Evolutionary conservation across 1,140 invertebrate genomes (phyloP).

Genomic region (Lordiphosa clarofinis): DNA sequence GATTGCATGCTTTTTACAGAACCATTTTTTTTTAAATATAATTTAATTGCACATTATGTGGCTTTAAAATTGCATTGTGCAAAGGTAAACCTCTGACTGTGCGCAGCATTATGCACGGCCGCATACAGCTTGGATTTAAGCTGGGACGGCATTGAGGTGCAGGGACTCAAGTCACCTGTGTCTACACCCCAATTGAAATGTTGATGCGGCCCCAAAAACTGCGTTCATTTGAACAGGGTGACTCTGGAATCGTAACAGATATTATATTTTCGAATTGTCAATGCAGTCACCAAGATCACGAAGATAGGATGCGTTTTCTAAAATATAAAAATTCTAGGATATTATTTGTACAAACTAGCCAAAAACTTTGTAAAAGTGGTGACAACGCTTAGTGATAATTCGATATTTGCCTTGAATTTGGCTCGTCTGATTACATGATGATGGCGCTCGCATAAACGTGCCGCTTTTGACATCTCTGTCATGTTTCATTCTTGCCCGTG

Average conservation of each 20-base stretch:
- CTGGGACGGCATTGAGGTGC: conserved; percentile 8
- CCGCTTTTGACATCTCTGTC: conserved; percentile 22
- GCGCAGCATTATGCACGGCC: conserved; percentile 17
- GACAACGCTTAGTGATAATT: too few species aligned
- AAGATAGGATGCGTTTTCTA: too few species aligned
- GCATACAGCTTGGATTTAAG: conserved; percentile 12
- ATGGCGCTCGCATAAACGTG: conserved; percentile 22
- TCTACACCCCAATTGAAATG: background rate
- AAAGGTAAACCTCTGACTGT: conserved; percentile 9
- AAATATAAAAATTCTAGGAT: too few species aligned
- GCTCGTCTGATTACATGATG: background rate
- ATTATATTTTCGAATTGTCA: too few species aligned
- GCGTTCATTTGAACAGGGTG: too few species aligned
- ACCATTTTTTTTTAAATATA: conserved; percentile 21
- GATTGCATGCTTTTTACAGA: conserved; percentile 49
- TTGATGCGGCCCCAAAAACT: conserved; percentile 12
- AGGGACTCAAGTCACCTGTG: conserved; percentile 6
- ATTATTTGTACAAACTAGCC: too few species aligned
- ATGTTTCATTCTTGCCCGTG: conserved; percentile 62
- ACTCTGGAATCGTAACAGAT: too few species aligned
- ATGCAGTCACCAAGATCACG: too few species aligned
- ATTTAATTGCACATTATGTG: conserved; percentile 51
- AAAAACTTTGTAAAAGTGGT: too few species aligned
- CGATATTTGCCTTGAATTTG: too few species aligned
- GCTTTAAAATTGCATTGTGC: conserved; percentile 30